Base-by-base conservation (phyloP, 2,797 vertebrate genomes). In the Falco columbarius region DNA sequence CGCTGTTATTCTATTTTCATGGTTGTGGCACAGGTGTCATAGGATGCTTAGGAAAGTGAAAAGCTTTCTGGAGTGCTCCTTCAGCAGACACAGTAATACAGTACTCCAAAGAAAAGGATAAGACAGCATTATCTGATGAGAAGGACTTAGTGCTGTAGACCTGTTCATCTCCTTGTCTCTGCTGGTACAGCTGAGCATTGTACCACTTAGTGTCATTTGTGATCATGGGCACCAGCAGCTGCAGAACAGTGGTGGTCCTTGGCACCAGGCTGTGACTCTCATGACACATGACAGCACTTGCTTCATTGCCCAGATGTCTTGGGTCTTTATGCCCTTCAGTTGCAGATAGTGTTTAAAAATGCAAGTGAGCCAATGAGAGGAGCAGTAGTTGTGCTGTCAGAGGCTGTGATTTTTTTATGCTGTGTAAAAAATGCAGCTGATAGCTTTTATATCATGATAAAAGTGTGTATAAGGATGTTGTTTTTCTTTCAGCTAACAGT, bases 231-330 rank as follows among this genome's bases (percentile, higher is more conserved):
- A 75, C 47, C 55, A 65, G 52, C 95, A 95, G 89, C 90, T 96
- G 88, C 86, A 83, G 49, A 92, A 51, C 51, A 76, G 81, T 89
- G 90, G 34, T 86, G 83, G 68, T 89, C 61, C 92, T 92, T 95
- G 62, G 76, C 90, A 79, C 92, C 86, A 93, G 93, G 56, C 84
- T 80, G 54, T 87, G 86, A 89, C 65, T 91, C 66, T 75, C 47
- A 63, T 95, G 90, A 83, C 87, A 61, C 47, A 63, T 84, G 81
- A 85, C 74, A 20, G 40, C 61, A 52, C 56, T 97, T 94, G 72
- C 84, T 94, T 93, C 83, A 83, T 89, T 86, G 79, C 63, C 73
- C 94, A 96, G 94, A 79, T 96, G 74, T 85, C 56, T 74, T 67
- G 32, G 21, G 16, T 74, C 63, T 88, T 86, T 90, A 1, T 51